Evolutionary conservation across 37 sponge, comb jelly and placozoan species (phyloP).

Genomic region (Haliclona indistincta): DNA sequence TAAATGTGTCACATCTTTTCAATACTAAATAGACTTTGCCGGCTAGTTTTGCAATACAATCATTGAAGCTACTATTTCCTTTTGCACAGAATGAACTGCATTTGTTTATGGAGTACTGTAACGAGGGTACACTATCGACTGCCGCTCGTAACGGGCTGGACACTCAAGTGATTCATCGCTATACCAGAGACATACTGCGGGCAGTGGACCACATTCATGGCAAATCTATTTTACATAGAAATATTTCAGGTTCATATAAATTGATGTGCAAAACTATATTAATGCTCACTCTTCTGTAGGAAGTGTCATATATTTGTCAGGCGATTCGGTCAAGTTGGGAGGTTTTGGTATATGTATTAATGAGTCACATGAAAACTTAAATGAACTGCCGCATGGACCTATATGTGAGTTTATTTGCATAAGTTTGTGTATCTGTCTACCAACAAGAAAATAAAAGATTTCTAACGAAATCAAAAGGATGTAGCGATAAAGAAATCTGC

Average conservation of each 20-base stretch:
- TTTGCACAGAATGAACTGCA: constrained; percentile 72
- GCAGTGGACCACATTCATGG: constrained; percentile 71
- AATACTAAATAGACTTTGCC: too few relatives aligned
- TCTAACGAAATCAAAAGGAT: too few relatives aligned
- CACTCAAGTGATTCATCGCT: constrained; percentile 61
- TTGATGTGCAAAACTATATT: neutral
- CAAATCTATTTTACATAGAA: constrained; percentile 73
- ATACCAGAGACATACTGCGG: constrained; percentile 66
- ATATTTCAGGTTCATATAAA: constrained; percentile 79
- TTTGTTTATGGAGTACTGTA: constrained; percentile 91
- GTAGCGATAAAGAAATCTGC: too few relatives aligned
- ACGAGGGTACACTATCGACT: constrained; percentile 74
- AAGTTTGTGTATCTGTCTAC: neutral
- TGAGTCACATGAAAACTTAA: constrained; percentile 49
- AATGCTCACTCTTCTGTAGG: constrained; percentile 28
- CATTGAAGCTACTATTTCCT: too few relatives aligned
- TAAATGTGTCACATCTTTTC: too few relatives aligned
- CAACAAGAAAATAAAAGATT: too few relatives aligned
- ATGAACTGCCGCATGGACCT: constrained; percentile 53
- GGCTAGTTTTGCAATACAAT: too few relatives aligned
- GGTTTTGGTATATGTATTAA: constrained; percentile 87
- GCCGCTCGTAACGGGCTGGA: constrained; percentile 76
- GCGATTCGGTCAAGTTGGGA: constrained; percentile 78
- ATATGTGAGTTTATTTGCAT: constrained; percentile 38
- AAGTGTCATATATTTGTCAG: constrained; percentile 75